Conservation (phyloP, 2,888 invertebrate species). For the Ethmia dodecea region DNA sequence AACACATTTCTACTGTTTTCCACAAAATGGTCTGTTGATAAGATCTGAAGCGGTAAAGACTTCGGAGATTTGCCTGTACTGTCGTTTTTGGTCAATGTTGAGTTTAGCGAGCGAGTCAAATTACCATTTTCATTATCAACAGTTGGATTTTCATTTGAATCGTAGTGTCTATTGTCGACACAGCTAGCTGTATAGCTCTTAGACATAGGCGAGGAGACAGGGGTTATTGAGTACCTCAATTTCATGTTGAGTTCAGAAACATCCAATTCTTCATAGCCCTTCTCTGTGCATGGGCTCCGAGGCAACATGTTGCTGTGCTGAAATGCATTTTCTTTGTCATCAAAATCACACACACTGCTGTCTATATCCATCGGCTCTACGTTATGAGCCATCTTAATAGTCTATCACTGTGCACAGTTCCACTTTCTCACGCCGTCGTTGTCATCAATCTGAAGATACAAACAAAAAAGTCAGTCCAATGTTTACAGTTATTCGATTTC, state of each 20-base stretch:
- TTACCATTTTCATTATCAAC: constrained; percentile 39
- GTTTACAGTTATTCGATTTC: constrained; percentile 58
- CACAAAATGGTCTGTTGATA: constrained; percentile 33
- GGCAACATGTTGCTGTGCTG: constrained; percentile 54
- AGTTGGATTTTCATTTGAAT: constrained; percentile 32
- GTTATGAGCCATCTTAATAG: constrained; percentile 49
- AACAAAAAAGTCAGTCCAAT: constrained; percentile 54
- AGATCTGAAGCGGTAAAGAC: constrained; percentile 44
- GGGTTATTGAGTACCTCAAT: constrained; percentile 62
- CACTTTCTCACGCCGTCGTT: constrained; percentile 1
- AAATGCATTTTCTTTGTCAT: constrained; percentile 63
- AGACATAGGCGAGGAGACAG: constrained; percentile 61
- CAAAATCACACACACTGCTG: constrained; percentile 52
- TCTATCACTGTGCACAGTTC: constrained; percentile 13
- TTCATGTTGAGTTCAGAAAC: constrained; percentile 67
- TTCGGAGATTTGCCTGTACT: constrained; percentile 39
- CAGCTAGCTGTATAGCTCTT: constrained; percentile 51
- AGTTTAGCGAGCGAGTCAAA: constrained; percentile 53
- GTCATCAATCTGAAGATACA: constrained; percentile 35
- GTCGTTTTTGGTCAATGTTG: constrained; percentile 43
- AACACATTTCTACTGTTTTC: constrained; percentile 39
- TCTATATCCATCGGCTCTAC: constrained; percentile 65
- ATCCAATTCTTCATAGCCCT: constrained; percentile 65
- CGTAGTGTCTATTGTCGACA: constrained; percentile 36
- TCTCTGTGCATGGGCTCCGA: constrained; percentile 49